Evolutionary conservation across 2,888 invertebrate species (phyloP).

Genomic region (Amorpha juglandis): DNA sequence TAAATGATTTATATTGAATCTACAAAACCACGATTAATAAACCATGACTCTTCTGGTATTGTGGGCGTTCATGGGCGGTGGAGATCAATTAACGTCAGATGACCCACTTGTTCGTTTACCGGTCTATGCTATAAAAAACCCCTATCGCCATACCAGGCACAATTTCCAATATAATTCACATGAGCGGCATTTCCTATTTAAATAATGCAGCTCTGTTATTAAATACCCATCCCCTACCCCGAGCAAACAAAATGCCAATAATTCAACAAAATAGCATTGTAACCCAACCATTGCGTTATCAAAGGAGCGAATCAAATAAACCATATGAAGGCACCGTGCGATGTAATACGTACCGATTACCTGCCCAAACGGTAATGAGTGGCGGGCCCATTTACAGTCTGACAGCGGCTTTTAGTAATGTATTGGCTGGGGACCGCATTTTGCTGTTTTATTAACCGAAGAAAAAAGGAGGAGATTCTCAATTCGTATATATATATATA

Average conservation of each 20-base stretch:
- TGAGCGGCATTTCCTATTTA: background rate
- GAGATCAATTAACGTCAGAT: too few species aligned
- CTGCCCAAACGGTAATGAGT: constrained; percentile 19
- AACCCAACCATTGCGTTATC: constrained; percentile 17
- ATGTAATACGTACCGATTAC: constrained; percentile 22
- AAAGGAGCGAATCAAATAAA: constrained; percentile 22
- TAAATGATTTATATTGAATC: too few species aligned
- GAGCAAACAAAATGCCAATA: background rate
- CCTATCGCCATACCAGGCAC: too few species aligned
- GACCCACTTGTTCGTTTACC: too few species aligned
- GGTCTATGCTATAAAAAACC: too few species aligned
- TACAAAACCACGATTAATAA: too few species aligned
- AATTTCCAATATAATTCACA: too few species aligned
- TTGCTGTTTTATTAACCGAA: background rate
- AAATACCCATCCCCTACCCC: background rate
- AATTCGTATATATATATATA: too few species aligned
- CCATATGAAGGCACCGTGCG: constrained; percentile 13
- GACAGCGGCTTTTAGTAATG: constrained; percentile 10
- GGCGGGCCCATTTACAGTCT: constrained; percentile 14
- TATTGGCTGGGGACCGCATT: background rate
- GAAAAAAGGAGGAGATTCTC: too few species aligned
- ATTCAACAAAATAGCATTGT: constrained; percentile 10
- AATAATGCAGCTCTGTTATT: background rate
- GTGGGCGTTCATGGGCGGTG: too few species aligned
- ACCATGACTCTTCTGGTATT: too few species aligned